phyloP scores from a whole-genome alignment of 2,113 vertebrate genomes.

The Notarius quadriscutis region DNA sequence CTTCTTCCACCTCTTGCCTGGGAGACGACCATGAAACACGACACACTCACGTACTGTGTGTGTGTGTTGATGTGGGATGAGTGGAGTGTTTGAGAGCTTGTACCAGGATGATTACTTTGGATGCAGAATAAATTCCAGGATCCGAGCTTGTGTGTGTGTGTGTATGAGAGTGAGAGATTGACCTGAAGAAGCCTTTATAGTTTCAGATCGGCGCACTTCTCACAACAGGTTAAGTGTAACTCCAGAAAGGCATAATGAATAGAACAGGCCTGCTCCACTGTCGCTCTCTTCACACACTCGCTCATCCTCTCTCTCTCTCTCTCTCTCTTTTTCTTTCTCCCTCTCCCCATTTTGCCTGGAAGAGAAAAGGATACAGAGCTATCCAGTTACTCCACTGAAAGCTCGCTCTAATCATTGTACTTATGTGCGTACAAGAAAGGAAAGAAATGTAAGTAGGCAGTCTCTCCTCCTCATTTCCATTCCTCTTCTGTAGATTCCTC shows the following conservation, averaged over 20 bases:
- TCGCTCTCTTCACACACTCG: neutral
- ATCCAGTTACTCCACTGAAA: slow-evolving; percentile 36
- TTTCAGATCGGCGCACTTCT: slow-evolving; percentile 6
- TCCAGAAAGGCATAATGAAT: slow-evolving; percentile 24
- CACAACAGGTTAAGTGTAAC: slow-evolving; percentile 30
- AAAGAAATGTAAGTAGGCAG: slow-evolving; percentile 39
- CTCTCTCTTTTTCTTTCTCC: neutral
- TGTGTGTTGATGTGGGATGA: neutral
- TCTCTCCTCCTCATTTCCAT: neutral
- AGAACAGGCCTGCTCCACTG: slow-evolving; percentile 5
- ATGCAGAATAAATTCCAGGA: neutral
- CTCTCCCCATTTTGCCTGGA: neutral
- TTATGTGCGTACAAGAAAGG: slow-evolving; percentile 8
- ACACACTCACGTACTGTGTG: slow-evolving; percentile 15
- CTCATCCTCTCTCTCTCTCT: neutral
- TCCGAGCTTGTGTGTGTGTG: neutral
- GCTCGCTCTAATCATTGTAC: slow-evolving; percentile 21
- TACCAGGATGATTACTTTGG: slow-evolving; percentile 23
- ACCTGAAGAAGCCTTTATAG: neutral
- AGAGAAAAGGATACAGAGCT: slow-evolving; percentile 25
- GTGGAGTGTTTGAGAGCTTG: neutral
- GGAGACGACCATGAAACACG: slow-evolving; percentile 37
- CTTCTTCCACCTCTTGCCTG: slow-evolving; percentile 24
- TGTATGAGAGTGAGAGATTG: slow-evolving; percentile 6
- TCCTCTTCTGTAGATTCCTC: neutral